Evolutionary conservation across 2,888 invertebrate genomes (phyloP).

Genomic region (Lucinisca nassula): DNA sequence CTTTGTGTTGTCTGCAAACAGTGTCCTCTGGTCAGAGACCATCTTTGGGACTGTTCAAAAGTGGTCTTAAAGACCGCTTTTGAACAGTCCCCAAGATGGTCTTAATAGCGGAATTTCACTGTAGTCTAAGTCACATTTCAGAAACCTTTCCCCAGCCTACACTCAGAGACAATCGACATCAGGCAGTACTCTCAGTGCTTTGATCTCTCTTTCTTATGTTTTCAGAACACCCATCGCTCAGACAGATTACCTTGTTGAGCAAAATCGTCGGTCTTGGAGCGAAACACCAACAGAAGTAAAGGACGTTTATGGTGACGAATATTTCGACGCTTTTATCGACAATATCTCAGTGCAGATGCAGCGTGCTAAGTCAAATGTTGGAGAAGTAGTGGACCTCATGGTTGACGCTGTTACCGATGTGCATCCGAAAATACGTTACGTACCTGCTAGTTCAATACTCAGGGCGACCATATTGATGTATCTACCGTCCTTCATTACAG

Average conservation of each 20-base stretch:
- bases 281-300: conserved; percentile 84
- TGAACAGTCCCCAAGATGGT: too few species aligned
- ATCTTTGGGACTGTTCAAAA: too few species aligned
- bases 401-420: conserved; percentile 77
- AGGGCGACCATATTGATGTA: conserved; percentile 78
- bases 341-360: conserved; percentile 80
- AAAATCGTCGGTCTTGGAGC: conserved; percentile 83
- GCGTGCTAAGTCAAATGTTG: conserved; percentile 79
- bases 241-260: conserved; percentile 75
- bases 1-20: too few species aligned
- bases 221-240: conserved; percentile 82
- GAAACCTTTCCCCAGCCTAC: too few species aligned
- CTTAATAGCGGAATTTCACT: too few species aligned
- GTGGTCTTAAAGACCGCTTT: too few species aligned
- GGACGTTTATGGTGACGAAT: conserved; percentile 84
- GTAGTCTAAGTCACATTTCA: too few species aligned
- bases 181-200: too few species aligned
- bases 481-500: conserved; percentile 77
- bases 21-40: too few species aligned
- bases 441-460: conserved; percentile 80
- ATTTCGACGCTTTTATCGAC: conserved; percentile 82
- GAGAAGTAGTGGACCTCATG: conserved; percentile 83
- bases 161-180: too few species aligned
- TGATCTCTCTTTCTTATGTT: neutral
- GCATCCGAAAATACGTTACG: conserved; percentile 79